Evolutionary conservation across 92 coral and sea anemone species (phyloP).

Genomic region (Nematostella vectensis): DNA sequence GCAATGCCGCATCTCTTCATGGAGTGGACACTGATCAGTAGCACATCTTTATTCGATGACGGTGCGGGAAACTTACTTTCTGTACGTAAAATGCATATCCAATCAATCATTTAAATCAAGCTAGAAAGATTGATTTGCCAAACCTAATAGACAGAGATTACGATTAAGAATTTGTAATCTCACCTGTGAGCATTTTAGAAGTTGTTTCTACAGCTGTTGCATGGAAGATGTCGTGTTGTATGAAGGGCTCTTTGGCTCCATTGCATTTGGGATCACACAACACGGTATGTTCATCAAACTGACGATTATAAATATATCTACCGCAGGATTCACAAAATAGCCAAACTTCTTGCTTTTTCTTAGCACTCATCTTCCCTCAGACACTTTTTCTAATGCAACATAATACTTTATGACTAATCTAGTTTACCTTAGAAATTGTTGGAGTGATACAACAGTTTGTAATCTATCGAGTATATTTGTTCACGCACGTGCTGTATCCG

Average conservation of each 20-base stretch:
- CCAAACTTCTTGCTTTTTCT: constrained; percentile 51
- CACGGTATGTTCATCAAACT: constrained; percentile 37
- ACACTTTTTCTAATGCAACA: too few relatives aligned
- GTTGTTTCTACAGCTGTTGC: constrained; percentile 35
- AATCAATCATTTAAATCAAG: too few relatives aligned
- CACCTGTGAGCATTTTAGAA: constrained; percentile 32
- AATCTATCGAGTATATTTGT: too few relatives aligned
- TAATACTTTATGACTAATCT: too few relatives aligned
- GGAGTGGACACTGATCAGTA: constrained; percentile 48
- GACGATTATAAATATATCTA: constrained; percentile 30
- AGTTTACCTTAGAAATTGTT: too few relatives aligned
- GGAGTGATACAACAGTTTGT: too few relatives aligned
- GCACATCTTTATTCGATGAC: constrained; percentile 39
- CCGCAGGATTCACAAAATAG: constrained; percentile 57
- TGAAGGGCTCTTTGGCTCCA: constrained; percentile 17
- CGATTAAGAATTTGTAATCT: too few relatives aligned
- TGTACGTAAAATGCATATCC: constrained; percentile 24
- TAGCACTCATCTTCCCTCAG: constrained; percentile 55
- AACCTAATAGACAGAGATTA: too few relatives aligned
- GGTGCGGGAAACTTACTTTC: constrained; percentile 59
- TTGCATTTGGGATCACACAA: constrained; percentile 29
- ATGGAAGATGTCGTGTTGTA: constrained; percentile 47
- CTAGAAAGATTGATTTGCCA: too few relatives aligned
- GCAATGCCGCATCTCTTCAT: constrained; percentile 60
- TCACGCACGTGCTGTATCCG: too few relatives aligned